Base-by-base conservation (phyloP, 2,888 invertebrate genomes). In the Drosophila nr. fundita region DNA sequence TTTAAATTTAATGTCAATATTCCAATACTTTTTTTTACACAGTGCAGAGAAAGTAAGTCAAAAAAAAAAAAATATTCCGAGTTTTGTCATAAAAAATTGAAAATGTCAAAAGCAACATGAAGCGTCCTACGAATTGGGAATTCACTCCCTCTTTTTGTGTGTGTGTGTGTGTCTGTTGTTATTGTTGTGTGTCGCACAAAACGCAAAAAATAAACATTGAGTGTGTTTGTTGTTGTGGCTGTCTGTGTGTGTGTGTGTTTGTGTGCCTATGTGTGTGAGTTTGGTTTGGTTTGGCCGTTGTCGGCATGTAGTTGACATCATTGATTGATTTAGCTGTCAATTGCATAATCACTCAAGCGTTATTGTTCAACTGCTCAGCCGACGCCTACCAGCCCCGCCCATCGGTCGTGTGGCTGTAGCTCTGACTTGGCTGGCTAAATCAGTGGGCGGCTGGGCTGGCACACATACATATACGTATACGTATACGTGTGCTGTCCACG, bases 291-390 rank as follows among this genome's bases (percentile, higher is more conserved):
- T 74, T 71, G 78, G 57, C 68, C 77, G 74, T 75, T 81, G 80
- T 64, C 77, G 80, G 80, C 86, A 83, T 91, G 88, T 83, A 90
- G 90, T 89, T 91, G 91, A 91, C 91, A 91, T 87, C 89, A 91
- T 89, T 92, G 92, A 92, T 92, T 92, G 92, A 92, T 92, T 91
- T 90, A 90, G 86, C 89, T 91, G 92, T 90, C 92, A 91, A 92
- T 91, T 90, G 91, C 90, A 90, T 91, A 92, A 89, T 91, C 92
- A 89, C 89, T 91, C 91, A 91, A 89, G 89, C 89, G 88, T 86
- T 90, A 91, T 90, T 87, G 91, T 88, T 82, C 78, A 88, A 83
- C 85, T 87, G 82, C 87, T 87, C 80, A 80, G 85, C 76, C 81
- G 73, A 64, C 67, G 80, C 83, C 73, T 72, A 60, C 63, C 2